Evolutionary conservation across 2,113 vertebrate genomes (phyloP).

Genomic region (Plecotus auritus): DNA sequence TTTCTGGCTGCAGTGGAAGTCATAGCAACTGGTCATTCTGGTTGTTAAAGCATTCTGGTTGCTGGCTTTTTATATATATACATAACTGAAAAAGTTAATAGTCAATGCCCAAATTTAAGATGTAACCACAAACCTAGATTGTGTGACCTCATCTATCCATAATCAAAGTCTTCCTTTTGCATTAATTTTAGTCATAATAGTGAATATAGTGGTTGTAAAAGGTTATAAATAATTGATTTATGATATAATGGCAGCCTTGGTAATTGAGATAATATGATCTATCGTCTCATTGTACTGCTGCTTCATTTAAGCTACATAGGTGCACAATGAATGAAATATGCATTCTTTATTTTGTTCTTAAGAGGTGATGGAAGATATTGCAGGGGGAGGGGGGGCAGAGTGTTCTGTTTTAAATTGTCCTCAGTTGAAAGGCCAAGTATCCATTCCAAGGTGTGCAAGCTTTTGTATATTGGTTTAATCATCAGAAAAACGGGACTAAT

Average conservation of each 20-base stretch:
- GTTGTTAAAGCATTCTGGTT: too few species aligned
- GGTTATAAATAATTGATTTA: not conserved
- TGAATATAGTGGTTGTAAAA: not conserved
- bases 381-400: too few species aligned
- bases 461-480: not conserved
- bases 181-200: slow-evolving; percentile 3
- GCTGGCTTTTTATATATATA: too few species aligned
- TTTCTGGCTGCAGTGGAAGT: too few species aligned
- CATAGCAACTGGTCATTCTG: too few species aligned
- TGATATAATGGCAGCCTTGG: not conserved
- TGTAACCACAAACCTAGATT: not conserved
- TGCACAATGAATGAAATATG: not conserved
- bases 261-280: not conserved
- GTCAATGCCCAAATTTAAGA: not conserved
- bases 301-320: not conserved
- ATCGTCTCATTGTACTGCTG: not conserved
- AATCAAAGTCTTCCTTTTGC: slow-evolving; percentile 15
- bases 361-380: not conserved
- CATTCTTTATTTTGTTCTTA: not conserved
- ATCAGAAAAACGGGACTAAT: not conserved
- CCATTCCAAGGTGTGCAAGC: not conserved
- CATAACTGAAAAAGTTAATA: slow-evolving; percentile 18
- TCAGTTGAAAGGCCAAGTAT: not conserved
- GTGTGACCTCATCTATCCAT: not conserved
- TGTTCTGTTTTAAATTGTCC: not conserved